Evolutionary conservation across 2,888 invertebrate genomes (phyloP).

Genomic region (Ophion ellenae): DNA sequence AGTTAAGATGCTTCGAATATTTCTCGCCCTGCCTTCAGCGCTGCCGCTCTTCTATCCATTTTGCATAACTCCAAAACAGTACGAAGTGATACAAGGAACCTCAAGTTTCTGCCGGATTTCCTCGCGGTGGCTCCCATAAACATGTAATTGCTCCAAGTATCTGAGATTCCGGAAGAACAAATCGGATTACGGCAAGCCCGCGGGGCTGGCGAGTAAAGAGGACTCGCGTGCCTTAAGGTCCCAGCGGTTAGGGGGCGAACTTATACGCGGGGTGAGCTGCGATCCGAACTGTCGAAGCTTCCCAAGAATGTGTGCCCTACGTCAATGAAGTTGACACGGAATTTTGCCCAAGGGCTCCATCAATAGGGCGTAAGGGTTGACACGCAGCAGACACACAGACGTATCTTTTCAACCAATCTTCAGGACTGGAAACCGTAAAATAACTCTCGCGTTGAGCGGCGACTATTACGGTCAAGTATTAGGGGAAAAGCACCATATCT

Average conservation of each 20-base stretch:
- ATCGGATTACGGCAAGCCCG: not conserved
- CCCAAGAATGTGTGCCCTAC: constrained; percentile 7
- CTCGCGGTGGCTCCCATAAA: not conserved
- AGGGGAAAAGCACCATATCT: not conserved
- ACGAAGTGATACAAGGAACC: not conserved
- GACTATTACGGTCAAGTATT: not conserved
- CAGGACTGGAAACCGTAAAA: not conserved
- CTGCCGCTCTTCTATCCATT: too few relatives aligned
- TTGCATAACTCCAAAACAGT: too few relatives aligned
- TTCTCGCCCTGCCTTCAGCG: too few relatives aligned
- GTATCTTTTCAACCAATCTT: not conserved
- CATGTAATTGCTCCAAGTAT: not conserved
- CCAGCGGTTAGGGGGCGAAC: constrained; percentile 37
- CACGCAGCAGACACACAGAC: constrained; percentile 5
- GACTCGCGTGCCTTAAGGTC: not conserved
- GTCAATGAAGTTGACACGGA: constrained; percentile 50
- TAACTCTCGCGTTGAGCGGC: constrained; percentile 30
- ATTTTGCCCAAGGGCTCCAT: constrained; percentile 26
- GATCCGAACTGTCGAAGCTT: constrained; percentile 43
- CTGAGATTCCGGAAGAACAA: not conserved
- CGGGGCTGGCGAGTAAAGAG: not conserved
- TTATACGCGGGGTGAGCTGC: constrained; percentile 18
- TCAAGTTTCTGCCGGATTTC: not conserved
- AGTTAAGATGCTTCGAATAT: too few relatives aligned
- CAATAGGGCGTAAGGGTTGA: constrained; percentile 19